Conservation (phyloP, 2,113 vertebrate genomes). For the Silurus meridionalis region DNA sequence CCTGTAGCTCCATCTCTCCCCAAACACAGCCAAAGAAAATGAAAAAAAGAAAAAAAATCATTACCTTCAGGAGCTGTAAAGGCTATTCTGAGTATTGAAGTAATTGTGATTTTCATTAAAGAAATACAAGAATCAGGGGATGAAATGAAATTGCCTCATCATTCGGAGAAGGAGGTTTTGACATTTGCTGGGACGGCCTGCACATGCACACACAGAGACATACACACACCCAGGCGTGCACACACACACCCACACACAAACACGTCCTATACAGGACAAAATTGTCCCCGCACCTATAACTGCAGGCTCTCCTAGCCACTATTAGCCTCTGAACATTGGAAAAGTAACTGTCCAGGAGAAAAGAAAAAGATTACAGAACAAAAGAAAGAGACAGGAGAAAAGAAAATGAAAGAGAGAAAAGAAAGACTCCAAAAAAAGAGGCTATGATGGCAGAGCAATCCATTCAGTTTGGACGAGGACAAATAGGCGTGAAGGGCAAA, state of each 20-base stretch:
- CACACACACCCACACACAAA: conserved; percentile 47
- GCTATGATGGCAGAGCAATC: conserved; percentile 51
- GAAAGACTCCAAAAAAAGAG: conserved; percentile 44
- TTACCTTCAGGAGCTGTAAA: conserved; percentile 54
- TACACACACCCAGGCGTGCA: conserved; percentile 38
- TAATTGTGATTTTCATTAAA: conserved; percentile 82
- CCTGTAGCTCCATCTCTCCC: neutral
- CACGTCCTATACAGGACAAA: conserved; percentile 65
- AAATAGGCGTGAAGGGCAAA: conserved; percentile 34
- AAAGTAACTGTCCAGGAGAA: conserved; percentile 69
- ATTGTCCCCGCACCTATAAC: conserved; percentile 66
- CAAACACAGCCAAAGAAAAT: conserved; percentile 13
- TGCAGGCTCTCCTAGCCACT: conserved; percentile 60
- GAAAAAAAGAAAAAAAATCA: conserved; percentile 32
- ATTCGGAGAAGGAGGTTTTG: conserved; percentile 59
- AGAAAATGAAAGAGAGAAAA: conserved; percentile 52
- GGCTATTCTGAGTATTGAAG: conserved; percentile 67
- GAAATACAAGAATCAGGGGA: conserved; percentile 74
- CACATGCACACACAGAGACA: conserved; percentile 40
- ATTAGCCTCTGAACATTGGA: conserved; percentile 72
- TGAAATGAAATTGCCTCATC: conserved; percentile 77
- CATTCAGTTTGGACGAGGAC: conserved; percentile 47
- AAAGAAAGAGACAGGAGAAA: conserved; percentile 47
- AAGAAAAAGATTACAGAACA: conserved; percentile 54
- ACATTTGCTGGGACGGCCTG: conserved; percentile 35